A percentile compares a stretch with the other conserved stretches of the same genome.
phyloP scores from a whole-genome alignment of 2,797 vertebrate species.

The Austrolebias charrua region DNA sequence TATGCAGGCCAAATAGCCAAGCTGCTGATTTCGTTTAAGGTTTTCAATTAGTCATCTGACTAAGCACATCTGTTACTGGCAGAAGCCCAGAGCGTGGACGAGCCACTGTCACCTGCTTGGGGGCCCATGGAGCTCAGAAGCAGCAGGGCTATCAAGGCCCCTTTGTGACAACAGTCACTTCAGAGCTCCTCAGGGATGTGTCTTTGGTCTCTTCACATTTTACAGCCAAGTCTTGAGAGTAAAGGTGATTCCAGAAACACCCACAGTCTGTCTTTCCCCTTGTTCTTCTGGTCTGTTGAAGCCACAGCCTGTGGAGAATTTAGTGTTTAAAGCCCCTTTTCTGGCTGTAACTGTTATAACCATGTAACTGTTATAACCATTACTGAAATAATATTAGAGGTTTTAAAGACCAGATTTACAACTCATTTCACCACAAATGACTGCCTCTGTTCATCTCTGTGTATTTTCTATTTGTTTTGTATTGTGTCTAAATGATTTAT shows the following conservation, averaged over 20 bases:
- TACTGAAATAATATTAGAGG: conserved; percentile 49
- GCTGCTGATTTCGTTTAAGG: conserved; percentile 99
- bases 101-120: conserved; percentile 87
- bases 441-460: conserved; percentile 44
- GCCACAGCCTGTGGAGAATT: conserved; percentile 59
- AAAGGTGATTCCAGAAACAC: conserved; percentile 70
- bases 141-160: conserved; percentile 80
- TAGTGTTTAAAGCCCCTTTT: conserved; percentile 58
- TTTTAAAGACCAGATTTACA: conserved; percentile 58
- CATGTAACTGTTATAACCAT: conserved; percentile 47
- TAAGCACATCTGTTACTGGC: conserved; percentile 99
- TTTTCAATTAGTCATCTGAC: conserved; percentile 99
- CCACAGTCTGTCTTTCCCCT: conserved; percentile 55
- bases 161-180: conserved; percentile 82
- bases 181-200: conserved; percentile 88
- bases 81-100: conserved; percentile 87
- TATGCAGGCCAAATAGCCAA: conserved; percentile 97
- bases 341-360: no score
- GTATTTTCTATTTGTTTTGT: conserved; percentile 64
- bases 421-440: conserved; percentile 43
- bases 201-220: conserved; percentile 75
- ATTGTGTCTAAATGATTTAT: conserved; percentile 75
- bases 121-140: conserved; percentile 84
- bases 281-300: conserved; percentile 67
- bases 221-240: conserved; percentile 76